Percentiles rank a stretch among this genome's conserved stretches.
Conservation (phyloP, 2,797 vertebrate genomes). For the Xenopus petersii region DNA sequence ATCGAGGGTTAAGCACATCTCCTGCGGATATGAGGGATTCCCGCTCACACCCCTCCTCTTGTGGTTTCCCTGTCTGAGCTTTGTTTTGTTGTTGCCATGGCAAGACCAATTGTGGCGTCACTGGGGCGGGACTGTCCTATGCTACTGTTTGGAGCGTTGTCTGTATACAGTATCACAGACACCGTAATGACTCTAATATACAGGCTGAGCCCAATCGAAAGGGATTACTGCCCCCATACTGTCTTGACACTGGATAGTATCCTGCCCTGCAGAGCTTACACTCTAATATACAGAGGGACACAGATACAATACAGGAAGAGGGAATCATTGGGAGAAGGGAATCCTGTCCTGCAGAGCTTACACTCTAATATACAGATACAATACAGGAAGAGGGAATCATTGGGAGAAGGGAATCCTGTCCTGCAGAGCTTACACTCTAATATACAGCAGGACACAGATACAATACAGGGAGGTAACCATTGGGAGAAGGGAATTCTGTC, state of each 20-base stretch:
- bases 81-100: constrained; percentile 42
- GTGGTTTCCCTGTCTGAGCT: constrained; percentile 30
- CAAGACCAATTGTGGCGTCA: constrained; percentile 29
- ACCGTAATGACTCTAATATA: constrained; percentile 24
- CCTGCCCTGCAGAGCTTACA: background rate
- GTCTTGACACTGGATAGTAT: background rate
- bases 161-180: constrained; percentile 38
- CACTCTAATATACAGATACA: too few species aligned
- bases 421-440: too few species aligned
- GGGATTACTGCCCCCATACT: too few species aligned
- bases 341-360: too few species aligned
- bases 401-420: too few species aligned
- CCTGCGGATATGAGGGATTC: constrained; percentile 46
- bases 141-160: constrained; percentile 49
- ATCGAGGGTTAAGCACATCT: constrained; percentile 23
- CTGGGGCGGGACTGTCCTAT: constrained; percentile 29
- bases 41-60: constrained; percentile 16
- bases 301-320: background rate
- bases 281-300: background rate
- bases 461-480: too few species aligned
- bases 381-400: too few species aligned
- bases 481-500: too few species aligned
- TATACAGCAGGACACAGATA: too few species aligned
- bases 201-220: too few species aligned
- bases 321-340: background rate